phyloP scores from a whole-genome alignment of 92 coral and sea anemone species.

The Porites lobata region DNA sequence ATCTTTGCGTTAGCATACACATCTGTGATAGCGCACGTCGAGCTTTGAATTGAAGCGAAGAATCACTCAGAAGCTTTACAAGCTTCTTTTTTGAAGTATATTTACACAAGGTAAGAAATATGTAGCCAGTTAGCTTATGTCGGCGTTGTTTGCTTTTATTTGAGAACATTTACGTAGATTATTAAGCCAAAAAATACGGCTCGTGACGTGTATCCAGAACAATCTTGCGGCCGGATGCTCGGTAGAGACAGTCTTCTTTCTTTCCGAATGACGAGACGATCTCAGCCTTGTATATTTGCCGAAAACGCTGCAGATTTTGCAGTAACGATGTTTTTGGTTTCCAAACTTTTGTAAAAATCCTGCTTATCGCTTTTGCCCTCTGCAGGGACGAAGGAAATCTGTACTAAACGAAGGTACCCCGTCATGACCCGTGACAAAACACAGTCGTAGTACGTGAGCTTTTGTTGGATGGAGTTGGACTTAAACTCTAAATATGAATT shows the following conservation, averaged over 20 bases:
- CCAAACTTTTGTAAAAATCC: constrained; percentile 27
- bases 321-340: background rate
- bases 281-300: background rate
- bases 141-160: constrained; percentile 15
- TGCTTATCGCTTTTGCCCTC: constrained; percentile 14
- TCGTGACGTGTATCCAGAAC: constrained; percentile 3
- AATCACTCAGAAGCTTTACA: background rate
- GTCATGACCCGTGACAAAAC: background rate
- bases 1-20: too few species aligned
- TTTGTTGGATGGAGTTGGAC: constrained; percentile 12
- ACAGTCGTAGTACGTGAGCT: background rate
- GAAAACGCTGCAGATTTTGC: background rate
- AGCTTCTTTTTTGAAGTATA: background rate
- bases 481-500: background rate
- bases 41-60: background rate
- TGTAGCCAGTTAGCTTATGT: background rate
- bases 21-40: background rate
- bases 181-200: background rate
- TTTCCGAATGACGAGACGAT: background rate
- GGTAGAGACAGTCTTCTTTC: background rate
- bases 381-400: constrained; percentile 5
- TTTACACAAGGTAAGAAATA: background rate
- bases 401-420: constrained; percentile 15
- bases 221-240: background rate
- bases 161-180: constrained; percentile 1